A percentile compares a stretch with the other conserved stretches of the same genome.
Evolutionary conservation across 2,113 vertebrate genomes (phyloP).

Genomic region (Grus americana): DNA sequence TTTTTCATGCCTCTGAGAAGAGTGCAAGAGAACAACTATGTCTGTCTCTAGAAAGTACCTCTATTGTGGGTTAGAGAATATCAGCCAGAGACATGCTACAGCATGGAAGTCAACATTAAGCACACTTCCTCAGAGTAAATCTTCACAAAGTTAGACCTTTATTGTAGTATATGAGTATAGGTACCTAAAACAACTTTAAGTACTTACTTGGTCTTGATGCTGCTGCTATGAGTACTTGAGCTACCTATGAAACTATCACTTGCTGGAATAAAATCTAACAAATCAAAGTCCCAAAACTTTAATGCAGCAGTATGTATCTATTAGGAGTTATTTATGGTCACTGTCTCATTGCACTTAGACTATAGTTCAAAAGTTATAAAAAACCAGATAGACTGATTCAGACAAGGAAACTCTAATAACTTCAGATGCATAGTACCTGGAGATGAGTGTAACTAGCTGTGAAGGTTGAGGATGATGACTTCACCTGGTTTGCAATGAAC

Average conservation of each 20-base stretch:
- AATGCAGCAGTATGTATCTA: neutral
- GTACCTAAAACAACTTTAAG: neutral
- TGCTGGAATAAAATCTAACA: neutral
- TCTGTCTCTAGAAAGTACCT: neutral
- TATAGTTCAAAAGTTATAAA: neutral
- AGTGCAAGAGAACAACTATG: neutral
- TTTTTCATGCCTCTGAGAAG: neutral
- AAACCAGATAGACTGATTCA: neutral
- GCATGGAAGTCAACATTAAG: neutral
- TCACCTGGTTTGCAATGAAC: neutral
- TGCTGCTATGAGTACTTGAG: neutral
- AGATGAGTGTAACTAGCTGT: neutral
- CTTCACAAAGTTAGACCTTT: neutral
- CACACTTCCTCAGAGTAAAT: neutral
- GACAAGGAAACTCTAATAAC: neutral
- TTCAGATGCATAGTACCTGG: neutral
- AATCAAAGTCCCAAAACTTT: neutral
- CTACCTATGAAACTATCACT: neutral
- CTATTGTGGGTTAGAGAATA: neutral
- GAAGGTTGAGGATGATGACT: neutral
- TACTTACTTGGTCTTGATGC: neutral
- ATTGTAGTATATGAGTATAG: neutral
- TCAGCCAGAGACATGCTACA: neutral
- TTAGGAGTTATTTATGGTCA: neutral
- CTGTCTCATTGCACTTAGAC: neutral